A percentile compares a stretch with the other conserved stretches of the same genome.
Conservation (phyloP, 2,797 vertebrate genomes). For the Fringilla coelebs region DNA sequence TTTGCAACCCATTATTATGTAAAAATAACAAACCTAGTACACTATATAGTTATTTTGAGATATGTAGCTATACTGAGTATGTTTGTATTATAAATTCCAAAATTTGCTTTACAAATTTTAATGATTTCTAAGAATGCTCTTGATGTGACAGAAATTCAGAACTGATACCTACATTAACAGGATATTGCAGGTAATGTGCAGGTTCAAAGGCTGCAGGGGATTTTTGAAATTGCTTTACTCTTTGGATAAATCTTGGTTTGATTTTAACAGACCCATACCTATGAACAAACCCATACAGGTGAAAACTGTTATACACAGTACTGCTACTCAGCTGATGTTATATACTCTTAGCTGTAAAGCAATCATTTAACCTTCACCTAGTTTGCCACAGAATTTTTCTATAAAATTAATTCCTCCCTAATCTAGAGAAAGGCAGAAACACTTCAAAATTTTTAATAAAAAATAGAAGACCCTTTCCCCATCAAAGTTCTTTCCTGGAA, state of each 20-base stretch:
- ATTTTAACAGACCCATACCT: not conserved
- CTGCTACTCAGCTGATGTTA: not conserved
- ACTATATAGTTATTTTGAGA: not conserved
- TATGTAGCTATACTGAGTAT: not conserved
- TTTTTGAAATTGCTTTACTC: slow-evolving; percentile 25
- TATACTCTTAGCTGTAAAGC: not conserved
- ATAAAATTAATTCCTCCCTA: not conserved
- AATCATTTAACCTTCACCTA: not conserved
- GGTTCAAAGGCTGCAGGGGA: not conserved
- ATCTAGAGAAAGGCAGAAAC: not conserved
- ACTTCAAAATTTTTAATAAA: not conserved
- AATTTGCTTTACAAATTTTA: not conserved
- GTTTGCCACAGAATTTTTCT: not conserved
- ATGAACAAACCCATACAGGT: not conserved
- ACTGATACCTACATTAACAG: not conserved
- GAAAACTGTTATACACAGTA: not conserved
- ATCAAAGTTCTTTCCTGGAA: not conserved
- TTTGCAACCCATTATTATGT: not conserved
- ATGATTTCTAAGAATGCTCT: slow-evolving; percentile 1
- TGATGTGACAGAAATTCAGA: slow-evolving; percentile 1
- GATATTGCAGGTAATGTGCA: not conserved
- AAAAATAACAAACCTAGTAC: not conserved
- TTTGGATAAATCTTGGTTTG: not conserved
- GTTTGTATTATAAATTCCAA: not conserved
- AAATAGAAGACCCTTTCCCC: not conserved